Conservation (phyloP, 2,888 invertebrate genomes). For the Agrochola macilenta region DNA sequence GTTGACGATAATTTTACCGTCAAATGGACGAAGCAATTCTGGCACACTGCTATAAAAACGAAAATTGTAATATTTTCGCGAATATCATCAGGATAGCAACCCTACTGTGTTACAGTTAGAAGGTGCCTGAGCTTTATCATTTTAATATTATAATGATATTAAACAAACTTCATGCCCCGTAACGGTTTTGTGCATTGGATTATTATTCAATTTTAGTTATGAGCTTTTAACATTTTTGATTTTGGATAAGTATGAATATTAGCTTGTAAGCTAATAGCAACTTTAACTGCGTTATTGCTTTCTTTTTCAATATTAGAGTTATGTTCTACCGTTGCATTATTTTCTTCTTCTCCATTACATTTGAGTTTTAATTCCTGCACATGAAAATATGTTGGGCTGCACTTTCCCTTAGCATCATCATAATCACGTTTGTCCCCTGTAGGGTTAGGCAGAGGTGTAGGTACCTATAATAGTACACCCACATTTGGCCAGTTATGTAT, state of each 20-base stretch:
- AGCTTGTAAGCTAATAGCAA: not conserved
- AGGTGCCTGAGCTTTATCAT: constrained; percentile 70
- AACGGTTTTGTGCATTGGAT: constrained; percentile 61
- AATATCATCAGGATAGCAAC: constrained; percentile 17
- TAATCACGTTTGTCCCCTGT: no score
- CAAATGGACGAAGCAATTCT: not conserved
- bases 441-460: no score
- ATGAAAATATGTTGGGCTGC: no score
- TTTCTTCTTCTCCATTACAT: no score
- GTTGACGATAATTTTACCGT: not conserved
- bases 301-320: not conserved
- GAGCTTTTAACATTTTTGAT: constrained; percentile 47
- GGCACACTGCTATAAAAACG: not conserved
- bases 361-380: not conserved
- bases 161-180: constrained; percentile 65
- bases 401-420: no score
- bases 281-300: not conserved
- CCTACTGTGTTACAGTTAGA: constrained; percentile 66
- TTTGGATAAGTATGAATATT: constrained; percentile 6
- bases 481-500: no score
- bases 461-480: no score
- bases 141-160: constrained; percentile 70
- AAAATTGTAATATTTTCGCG: not conserved
- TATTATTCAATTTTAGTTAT: constrained; percentile 63
- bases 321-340: no score